These are phyloP conservation scores for Lipophrys pholis DNA, from an alignment of 2,113 vertebrate species.

Conservation along the genomic window DNA sequence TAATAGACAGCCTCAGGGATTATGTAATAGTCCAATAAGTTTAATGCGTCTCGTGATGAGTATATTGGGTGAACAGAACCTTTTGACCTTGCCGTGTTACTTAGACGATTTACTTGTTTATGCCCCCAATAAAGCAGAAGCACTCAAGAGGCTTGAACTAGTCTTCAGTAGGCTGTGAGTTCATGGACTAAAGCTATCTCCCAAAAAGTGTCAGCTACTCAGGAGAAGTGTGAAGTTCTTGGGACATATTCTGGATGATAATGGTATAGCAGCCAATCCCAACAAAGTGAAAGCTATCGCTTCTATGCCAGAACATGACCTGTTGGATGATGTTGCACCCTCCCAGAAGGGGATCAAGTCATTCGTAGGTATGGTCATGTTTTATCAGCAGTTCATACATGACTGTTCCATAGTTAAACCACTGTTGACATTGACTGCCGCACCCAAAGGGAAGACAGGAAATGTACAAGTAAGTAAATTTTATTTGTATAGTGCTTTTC, in stretches of 20 bases:
- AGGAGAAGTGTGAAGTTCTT: slow-evolving; percentile 1
- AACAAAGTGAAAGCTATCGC: slow-evolving; percentile 10
- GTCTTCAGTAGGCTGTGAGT: neutral
- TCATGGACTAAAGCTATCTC: neutral
- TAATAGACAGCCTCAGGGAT: neutral
- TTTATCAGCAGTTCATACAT: slow-evolving; percentile 9
- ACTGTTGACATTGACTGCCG: slow-evolving; percentile 3
- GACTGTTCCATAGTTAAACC: slow-evolving; percentile 15
- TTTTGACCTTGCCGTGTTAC: neutral
- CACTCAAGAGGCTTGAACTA: neutral
- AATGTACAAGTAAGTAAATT: too few species aligned
- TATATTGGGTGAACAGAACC: slow-evolving; percentile 17
- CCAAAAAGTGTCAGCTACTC: neutral
- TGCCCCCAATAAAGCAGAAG: neutral
- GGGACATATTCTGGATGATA: neutral
- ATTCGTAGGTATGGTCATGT: slow-evolving; percentile 17
- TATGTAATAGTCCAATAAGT: neutral
- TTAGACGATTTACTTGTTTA: neutral
- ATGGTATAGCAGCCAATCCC: slow-evolving; percentile 4
- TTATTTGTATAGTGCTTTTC: too few species aligned
- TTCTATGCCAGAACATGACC: neutral
- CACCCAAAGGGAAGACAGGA: neutral
- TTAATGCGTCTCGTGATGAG: slow-evolving; percentile 4
- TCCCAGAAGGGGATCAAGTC: slow-evolving; percentile 3
- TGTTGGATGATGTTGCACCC: slow-evolving; percentile 12